These are phyloP conservation scores for Cataglyphis hispanica DNA, from an alignment of 1,140 invertebrate species.

Conservation along the genomic window DNA sequence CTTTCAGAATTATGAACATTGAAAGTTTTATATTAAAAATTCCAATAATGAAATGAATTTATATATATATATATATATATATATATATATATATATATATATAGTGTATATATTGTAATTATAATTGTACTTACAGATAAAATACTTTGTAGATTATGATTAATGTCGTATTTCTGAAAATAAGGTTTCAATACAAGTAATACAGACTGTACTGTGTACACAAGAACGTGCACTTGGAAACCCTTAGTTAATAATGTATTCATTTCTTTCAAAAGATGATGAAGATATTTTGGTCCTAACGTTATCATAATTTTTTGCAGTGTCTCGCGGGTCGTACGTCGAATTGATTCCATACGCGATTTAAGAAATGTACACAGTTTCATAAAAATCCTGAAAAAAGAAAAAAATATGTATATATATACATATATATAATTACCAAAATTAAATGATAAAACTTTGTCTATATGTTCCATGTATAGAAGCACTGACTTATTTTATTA, in stretches of 20 bases:
- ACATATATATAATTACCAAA: background rate
- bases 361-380: slow-evolving; percentile 96
- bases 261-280: slow-evolving; percentile 93
- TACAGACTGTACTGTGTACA: slow-evolving; percentile 95
- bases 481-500: too few relatives aligned
- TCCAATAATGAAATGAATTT: background rate
- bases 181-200: slow-evolving; percentile 90
- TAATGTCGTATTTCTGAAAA: slow-evolving; percentile 92
- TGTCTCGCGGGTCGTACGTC: slow-evolving; percentile 94
- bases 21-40: slow-evolving; percentile 3
- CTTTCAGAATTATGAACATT: background rate
- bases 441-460: too few relatives aligned
- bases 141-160: slow-evolving; percentile 92
- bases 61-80: too few relatives aligned
- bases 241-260: slow-evolving; percentile 93
- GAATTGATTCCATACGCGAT: slow-evolving; percentile 95
- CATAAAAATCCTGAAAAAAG: slow-evolving; percentile 92
- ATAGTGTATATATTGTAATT: too few relatives aligned
- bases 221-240: slow-evolving; percentile 97
- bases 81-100: too few relatives aligned
- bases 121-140: slow-evolving; percentile 89
- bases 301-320: slow-evolving; percentile 95
- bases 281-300: slow-evolving; percentile 94
- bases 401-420: background rate
- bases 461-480: too few relatives aligned